These are phyloP conservation scores for Drosophila formosana DNA, from an alignment of 2,888 invertebrate species.

Conservation along the genomic window DNA sequence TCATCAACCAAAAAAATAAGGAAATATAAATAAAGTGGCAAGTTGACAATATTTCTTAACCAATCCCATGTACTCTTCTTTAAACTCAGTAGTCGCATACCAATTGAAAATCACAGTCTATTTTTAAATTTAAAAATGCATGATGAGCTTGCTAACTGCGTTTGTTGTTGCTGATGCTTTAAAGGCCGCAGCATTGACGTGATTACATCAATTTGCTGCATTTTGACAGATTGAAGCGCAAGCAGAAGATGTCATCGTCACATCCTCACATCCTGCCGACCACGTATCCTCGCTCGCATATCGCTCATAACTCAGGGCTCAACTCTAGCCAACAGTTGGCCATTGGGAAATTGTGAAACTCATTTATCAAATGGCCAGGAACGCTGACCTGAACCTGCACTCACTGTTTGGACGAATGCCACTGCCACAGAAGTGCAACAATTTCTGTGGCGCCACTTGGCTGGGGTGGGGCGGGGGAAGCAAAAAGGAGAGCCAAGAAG, in stretches of 20 bases:
- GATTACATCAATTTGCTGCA: constrained; percentile 64
- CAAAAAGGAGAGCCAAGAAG: constrained; percentile 45
- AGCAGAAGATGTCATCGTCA: constrained; percentile 49
- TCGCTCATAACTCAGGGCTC: constrained; percentile 62
- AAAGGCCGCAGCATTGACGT: not conserved
- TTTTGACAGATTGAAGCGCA: constrained; percentile 64
- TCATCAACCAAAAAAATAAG: too few species aligned
- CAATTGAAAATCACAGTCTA: too few species aligned
- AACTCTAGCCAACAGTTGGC: constrained; percentile 38
- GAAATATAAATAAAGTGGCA: too few species aligned
- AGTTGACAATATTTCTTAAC: too few species aligned
- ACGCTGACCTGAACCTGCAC: constrained; percentile 57
- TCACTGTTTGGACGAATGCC: constrained; percentile 31
- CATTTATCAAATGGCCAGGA: constrained; percentile 73
- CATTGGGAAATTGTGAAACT: constrained; percentile 70
- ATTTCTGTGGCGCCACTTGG: constrained; percentile 57
- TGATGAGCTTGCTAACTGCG: constrained; percentile 26
- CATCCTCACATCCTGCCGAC: constrained; percentile 23
- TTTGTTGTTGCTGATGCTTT: constrained; percentile 8
- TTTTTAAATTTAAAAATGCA: too few species aligned
- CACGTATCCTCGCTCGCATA: constrained; percentile 16
- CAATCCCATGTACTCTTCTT: too few species aligned
- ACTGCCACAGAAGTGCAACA: constrained; percentile 64
- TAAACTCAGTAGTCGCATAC: too few species aligned
- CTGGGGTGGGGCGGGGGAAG: not conserved